These are phyloP conservation scores for Myotis myotis DNA, from an alignment of 2,797 vertebrate genomes.

Conservation along the genomic window DNA sequence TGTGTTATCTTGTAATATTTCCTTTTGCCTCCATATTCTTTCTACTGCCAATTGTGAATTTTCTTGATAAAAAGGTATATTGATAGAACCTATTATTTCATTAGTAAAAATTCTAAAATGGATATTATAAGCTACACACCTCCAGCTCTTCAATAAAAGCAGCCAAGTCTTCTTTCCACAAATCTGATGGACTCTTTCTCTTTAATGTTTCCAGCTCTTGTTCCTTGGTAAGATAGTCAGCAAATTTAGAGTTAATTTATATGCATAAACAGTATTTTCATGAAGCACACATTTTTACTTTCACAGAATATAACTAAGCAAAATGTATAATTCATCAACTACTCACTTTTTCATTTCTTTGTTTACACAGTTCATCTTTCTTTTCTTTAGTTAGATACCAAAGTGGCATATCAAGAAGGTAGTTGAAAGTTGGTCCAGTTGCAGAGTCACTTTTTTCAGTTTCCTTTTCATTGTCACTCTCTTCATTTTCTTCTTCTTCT, in stretches of 20 bases:
- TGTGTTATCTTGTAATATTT: constrained; percentile 34
- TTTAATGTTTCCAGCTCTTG: constrained; percentile 90
- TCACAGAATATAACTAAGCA: background rate
- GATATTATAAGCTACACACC: constrained; percentile 80
- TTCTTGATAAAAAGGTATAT: background rate
- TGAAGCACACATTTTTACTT: background rate
- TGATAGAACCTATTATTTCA: background rate
- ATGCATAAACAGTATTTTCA: background rate
- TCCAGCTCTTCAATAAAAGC: constrained; percentile 92
- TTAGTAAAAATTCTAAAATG: background rate
- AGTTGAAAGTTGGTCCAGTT: constrained; percentile 94
- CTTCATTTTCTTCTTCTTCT: constrained; percentile 80
- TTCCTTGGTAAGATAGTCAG: constrained; percentile 77
- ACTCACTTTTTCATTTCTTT: constrained; percentile 92
- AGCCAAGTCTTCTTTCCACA: constrained; percentile 95
- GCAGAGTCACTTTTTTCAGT: constrained; percentile 79
- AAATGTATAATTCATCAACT: background rate
- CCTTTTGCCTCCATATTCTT: background rate
- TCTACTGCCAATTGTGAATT: constrained; percentile 17
- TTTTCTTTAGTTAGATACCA: constrained; percentile 98
- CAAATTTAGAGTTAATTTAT: constrained; percentile 34
- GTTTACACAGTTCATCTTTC: constrained; percentile 96
- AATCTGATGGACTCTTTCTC: constrained; percentile 87
- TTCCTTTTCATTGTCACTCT: constrained; percentile 80
- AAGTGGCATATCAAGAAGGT: constrained; percentile 97